phyloP scores from a whole-genome alignment of 2,113 vertebrate genomes.

The Edolisoma coerulescens region DNA sequence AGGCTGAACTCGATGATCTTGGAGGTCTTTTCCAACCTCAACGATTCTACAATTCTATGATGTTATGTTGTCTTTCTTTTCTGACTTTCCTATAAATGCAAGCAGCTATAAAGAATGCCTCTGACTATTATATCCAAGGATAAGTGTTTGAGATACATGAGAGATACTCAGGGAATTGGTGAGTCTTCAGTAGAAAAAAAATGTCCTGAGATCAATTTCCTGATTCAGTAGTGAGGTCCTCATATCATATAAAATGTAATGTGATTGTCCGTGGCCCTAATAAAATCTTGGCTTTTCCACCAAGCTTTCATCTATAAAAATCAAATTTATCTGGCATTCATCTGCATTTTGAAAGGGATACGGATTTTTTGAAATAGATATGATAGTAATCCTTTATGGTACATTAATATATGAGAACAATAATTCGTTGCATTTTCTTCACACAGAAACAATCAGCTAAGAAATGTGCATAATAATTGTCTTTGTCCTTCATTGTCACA shows the following conservation, averaged over 20 bases:
- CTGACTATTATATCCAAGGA: not conserved
- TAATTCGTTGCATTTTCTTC: conserved; percentile 39
- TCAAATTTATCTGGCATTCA: conserved; percentile 50
- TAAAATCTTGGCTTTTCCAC: conserved; percentile 43
- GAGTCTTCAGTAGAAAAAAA: not conserved
- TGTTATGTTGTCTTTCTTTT: not conserved
- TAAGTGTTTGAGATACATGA: not conserved
- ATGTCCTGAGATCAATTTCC: conserved; percentile 14
- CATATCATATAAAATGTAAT: conserved; percentile 38
- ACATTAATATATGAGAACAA: conserved; percentile 9
- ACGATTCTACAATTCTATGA: rapidly evolving
- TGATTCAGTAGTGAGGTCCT: not conserved
- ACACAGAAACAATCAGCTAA: conserved; percentile 9
- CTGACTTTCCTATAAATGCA: not conserved
- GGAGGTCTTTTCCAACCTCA: not conserved
- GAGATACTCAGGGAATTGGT: not conserved
- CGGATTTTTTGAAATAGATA: not conserved
- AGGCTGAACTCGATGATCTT: not conserved
- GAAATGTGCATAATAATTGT: conserved; percentile 31
- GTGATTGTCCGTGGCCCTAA: conserved; percentile 43
- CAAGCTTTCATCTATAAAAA: conserved; percentile 52
- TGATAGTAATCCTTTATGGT: conserved; percentile 12
- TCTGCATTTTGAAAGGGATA: conserved; percentile 31
- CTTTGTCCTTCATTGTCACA: conserved; percentile 43
- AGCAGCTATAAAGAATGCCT: not conserved